phyloP scores from a whole-genome alignment of 2,113 vertebrate genomes.

The Sardina pilchardus region DNA sequence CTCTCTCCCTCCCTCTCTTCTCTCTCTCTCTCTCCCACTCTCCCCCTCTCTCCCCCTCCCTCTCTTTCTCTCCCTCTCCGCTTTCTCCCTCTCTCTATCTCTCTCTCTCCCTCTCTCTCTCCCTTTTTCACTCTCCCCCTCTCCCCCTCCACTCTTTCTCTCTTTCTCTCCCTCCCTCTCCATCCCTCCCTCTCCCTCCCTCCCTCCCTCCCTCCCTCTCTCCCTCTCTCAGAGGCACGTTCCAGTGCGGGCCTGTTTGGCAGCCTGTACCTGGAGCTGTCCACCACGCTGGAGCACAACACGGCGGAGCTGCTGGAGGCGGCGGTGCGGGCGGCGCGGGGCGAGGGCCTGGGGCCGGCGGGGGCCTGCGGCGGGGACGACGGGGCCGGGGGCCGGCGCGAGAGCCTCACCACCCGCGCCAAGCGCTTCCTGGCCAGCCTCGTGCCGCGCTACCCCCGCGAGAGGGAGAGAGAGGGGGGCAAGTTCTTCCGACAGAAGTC shows the following conservation, averaged over 20 bases:
- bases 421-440: slow-evolving; percentile 84
- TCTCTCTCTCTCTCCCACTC: background rate
- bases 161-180: background rate
- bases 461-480: slow-evolving; percentile 63
- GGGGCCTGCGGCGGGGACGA: slow-evolving; percentile 57
- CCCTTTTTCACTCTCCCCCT: background rate
- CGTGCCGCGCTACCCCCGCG: slow-evolving; percentile 75
- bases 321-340: slow-evolving; percentile 76
- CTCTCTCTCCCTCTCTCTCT: background rate
- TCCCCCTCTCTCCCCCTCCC: too few species aligned
- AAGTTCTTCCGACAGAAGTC: slow-evolving; percentile 86
- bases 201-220: background rate
- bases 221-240: slow-evolving; percentile 75
- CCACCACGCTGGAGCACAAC: slow-evolving; percentile 83
- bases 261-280: slow-evolving; percentile 85
- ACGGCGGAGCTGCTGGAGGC: slow-evolving; percentile 82
- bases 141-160: background rate
- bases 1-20: background rate
- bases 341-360: slow-evolving; percentile 68
- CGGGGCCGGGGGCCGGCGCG: slow-evolving; percentile 67
- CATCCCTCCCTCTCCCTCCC: background rate
- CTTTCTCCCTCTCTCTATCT: background rate
- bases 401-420: slow-evolving; percentile 83
- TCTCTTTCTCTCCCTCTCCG: background rate
- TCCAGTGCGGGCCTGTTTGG: slow-evolving; percentile 79